A percentile compares a stretch with the other conserved stretches of the same genome.
Evolutionary conservation across 2,797 vertebrate species (phyloP).

Genomic region (Spheniscus humboldti): DNA sequence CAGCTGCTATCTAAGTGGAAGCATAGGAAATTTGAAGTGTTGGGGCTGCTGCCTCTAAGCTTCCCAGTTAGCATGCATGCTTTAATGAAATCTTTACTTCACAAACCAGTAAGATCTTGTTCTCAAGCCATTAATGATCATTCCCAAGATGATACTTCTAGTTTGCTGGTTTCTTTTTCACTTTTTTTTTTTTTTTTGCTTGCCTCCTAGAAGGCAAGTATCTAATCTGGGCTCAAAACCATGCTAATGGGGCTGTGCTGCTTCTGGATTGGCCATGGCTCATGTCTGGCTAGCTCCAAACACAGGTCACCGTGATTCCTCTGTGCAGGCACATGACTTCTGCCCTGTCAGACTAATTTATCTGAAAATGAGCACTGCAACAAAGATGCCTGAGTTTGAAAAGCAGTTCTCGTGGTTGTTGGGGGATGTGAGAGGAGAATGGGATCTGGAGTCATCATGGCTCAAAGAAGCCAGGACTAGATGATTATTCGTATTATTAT

Average conservation of each 20-base stretch:
- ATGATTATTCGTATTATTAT: neutral
- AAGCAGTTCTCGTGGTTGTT: neutral
- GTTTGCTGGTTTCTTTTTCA: neutral
- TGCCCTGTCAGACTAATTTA: neutral
- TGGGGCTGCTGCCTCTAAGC: neutral
- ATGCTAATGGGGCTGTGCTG: neutral
- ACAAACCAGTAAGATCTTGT: neutral
- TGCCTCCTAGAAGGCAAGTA: neutral
- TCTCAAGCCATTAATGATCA: neutral
- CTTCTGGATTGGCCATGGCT: neutral
- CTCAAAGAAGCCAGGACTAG: neutral
- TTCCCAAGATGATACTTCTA: neutral
- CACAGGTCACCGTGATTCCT: neutral
- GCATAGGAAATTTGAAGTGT: neutral
- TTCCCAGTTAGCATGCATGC: neutral
- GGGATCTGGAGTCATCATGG: neutral
- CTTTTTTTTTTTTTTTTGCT: too few relatives aligned
- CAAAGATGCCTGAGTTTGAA: neutral
- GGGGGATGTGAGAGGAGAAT: neutral
- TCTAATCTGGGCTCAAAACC: neutral
- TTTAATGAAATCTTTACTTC: neutral
- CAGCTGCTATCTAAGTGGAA: neutral
- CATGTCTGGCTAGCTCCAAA: neutral
- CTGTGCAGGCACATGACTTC: rapidly evolving
- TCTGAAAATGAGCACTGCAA: neutral